These are phyloP conservation scores for Sphenodon punctatus DNA, from an alignment of 2,797 vertebrate species.

Conservation along the genomic window DNA sequence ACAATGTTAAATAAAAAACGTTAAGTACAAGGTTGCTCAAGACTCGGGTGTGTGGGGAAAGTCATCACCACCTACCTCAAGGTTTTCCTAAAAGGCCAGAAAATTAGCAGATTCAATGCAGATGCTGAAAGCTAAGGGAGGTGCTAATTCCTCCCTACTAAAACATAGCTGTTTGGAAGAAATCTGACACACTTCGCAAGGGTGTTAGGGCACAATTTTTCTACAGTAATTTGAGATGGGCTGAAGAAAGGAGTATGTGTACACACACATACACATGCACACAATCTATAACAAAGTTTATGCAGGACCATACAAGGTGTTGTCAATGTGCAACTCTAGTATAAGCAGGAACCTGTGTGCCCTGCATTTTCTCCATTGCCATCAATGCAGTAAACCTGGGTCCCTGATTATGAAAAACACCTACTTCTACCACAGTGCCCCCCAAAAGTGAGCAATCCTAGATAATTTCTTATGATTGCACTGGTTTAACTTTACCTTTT, in stretches of 20 bases:
- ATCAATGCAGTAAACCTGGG: too few species aligned
- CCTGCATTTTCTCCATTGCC: too few species aligned
- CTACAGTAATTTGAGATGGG: neutral
- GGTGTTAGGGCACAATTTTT: neutral
- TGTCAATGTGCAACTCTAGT: neutral
- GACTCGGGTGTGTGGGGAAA: conserved; percentile 2
- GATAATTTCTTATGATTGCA: too few species aligned
- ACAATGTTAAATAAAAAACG: too few species aligned
- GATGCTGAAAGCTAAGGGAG: neutral
- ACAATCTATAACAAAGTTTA: neutral
- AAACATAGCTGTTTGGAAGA: neutral
- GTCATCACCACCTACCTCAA: conserved; percentile 39
- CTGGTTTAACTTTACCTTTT: too few species aligned
- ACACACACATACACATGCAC: neutral
- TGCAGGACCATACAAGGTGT: neutral
- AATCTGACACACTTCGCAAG: neutral
- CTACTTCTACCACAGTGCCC: neutral
- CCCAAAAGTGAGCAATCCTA: neutral
- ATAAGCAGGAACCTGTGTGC: too few species aligned
- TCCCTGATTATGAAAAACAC: too few species aligned
- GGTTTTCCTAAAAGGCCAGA: conserved; percentile 21
- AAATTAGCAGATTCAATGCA: conserved; percentile 29
- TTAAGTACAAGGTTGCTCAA: neutral
- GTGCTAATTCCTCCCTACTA: neutral
- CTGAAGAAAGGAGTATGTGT: neutral